phyloP scores from a whole-genome alignment of 2,888 invertebrate genomes.

The Xestia sexstrigata region DNA sequence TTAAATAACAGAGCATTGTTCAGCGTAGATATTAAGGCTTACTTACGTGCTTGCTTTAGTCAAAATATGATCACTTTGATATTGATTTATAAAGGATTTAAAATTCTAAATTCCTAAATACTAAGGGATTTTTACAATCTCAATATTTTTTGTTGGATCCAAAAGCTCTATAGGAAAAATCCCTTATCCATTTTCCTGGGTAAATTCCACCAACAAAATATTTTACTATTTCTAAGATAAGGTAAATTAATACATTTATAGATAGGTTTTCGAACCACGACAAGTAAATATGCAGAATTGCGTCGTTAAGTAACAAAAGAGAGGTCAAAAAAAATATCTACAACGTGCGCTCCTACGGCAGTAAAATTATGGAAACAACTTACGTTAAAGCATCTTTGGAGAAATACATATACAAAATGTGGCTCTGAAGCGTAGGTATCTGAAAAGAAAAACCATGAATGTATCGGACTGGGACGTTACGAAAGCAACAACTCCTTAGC shows the following conservation, averaged over 20 bases:
- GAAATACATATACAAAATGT: conserved; percentile 33
- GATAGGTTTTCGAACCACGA: neutral
- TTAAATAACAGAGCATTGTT: conserved; percentile 42
- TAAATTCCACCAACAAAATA: conserved; percentile 19
- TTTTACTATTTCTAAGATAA: neutral
- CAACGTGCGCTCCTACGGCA: neutral
- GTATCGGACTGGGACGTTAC: conserved; percentile 39
- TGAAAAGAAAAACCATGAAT: conserved; percentile 67
- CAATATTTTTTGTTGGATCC: conserved; percentile 1
- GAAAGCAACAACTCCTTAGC: conserved; percentile 58
- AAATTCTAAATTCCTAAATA: conserved; percentile 4
- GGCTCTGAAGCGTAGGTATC: conserved; percentile 58
- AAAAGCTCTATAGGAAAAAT: conserved; percentile 9
- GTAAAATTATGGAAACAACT: conserved; percentile 51
- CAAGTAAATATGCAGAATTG: neutral
- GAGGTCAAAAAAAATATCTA: conserved; percentile 27
- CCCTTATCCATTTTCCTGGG: conserved; percentile 2
- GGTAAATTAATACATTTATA: neutral
- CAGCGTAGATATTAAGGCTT: conserved; percentile 10
- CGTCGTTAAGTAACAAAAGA: conserved; percentile 5
- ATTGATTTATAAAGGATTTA: neutral
- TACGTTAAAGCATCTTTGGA: conserved; percentile 41
- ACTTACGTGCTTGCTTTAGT: neutral
- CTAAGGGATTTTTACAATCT: neutral
- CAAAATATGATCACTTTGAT: conserved; percentile 5